These are phyloP conservation scores for Podargus strigoides DNA, from an alignment of 2,797 vertebrate species.

Conservation along the genomic window DNA sequence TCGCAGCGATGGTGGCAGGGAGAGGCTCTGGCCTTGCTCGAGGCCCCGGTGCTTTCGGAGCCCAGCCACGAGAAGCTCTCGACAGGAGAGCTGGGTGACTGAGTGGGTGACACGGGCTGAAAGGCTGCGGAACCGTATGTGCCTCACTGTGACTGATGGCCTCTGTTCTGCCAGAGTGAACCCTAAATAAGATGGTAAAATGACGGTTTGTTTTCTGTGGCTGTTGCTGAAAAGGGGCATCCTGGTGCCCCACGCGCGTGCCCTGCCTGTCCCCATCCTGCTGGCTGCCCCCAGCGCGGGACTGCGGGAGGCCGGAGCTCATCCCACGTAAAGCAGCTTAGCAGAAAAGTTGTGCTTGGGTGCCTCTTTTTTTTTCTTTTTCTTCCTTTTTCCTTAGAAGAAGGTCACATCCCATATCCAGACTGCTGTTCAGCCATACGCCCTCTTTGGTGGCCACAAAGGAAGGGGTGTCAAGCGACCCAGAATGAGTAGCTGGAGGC, in stretches of 20 bases:
- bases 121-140: accelerated
- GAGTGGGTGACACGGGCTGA: not conserved
- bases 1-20: not conserved
- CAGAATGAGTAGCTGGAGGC: not conserved
- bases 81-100: accelerated
- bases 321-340: not conserved
- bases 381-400: not conserved
- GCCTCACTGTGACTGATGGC: accelerated
- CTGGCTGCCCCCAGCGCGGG: not conserved
- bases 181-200: not conserved
- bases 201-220: not conserved
- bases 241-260: accelerated
- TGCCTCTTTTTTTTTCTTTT: not conserved
- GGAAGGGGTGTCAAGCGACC: not conserved
- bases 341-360: not conserved
- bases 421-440: not conserved
- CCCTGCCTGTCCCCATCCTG: too few species aligned
- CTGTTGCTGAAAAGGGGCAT: not conserved
- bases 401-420: not conserved
- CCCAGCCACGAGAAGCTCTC: not conserved
- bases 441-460: not conserved
- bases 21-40: not conserved
- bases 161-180: not conserved
- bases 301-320: not conserved
- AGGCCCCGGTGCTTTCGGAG: accelerated